Conservation (phyloP, 53 echinoderm and acorn worm genomes). For the Hippasteria phrygiana region DNA sequence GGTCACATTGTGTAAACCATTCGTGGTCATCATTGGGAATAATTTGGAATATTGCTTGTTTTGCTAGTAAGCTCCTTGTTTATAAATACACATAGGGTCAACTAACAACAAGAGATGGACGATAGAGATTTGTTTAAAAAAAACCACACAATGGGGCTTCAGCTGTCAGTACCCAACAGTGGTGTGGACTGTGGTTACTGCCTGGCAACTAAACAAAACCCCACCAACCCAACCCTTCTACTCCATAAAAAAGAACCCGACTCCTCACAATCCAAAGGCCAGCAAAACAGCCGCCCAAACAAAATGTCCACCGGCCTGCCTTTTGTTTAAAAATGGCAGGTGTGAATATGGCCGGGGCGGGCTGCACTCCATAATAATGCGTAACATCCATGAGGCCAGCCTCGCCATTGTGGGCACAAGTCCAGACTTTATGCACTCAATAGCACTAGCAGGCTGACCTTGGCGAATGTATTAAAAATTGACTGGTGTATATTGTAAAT, state of each 20-base stretch:
- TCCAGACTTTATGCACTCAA: slow-evolving; percentile 20
- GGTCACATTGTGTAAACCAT: too few species aligned
- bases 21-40: too few species aligned
- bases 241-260: background rate
- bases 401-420: background rate
- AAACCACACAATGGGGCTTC: too few species aligned
- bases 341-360: slow-evolving; percentile 34
- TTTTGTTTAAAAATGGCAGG: slow-evolving; percentile 65
- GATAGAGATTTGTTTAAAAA: too few species aligned
- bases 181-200: too few species aligned
- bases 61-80: too few species aligned
- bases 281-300: slow-evolving; percentile 34
- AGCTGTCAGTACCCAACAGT: too few species aligned
- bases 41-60: too few species aligned
- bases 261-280: background rate
- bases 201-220: background rate
- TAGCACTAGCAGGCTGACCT: slow-evolving; percentile 18
- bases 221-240: background rate
- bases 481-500: slow-evolving; percentile 12
- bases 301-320: slow-evolving; percentile 47
- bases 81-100: too few species aligned
- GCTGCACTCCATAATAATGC: background rate
- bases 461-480: slow-evolving; percentile 33
- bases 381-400: background rate
- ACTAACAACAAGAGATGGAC: too few species aligned